Evolutionary conservation across 2,113 vertebrate species (phyloP).

Genomic region (Prunella fulvescens): DNA sequence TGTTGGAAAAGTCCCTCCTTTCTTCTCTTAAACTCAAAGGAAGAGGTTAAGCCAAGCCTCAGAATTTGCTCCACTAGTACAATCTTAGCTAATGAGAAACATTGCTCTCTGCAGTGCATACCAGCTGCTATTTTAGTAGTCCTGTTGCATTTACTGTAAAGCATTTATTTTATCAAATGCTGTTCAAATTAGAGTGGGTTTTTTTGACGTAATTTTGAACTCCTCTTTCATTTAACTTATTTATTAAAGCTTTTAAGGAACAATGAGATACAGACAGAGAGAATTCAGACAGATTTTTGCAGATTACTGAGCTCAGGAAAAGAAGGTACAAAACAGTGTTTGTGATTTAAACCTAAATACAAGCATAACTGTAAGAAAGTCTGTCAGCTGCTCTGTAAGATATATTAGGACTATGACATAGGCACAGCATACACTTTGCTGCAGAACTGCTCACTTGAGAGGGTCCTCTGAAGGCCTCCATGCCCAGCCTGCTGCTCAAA

Average conservation of each 20-base stretch:
- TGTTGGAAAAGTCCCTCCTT: background rate
- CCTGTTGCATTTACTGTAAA: background rate
- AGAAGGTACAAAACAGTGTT: background rate
- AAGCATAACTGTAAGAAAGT: background rate
- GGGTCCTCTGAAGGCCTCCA: background rate
- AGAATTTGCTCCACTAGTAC: background rate
- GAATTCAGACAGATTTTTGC: background rate
- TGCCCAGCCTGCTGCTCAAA: background rate
- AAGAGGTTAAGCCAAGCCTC: background rate
- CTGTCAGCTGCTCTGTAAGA: background rate
- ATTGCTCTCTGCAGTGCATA: background rate
- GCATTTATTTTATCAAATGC: background rate
- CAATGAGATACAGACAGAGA: background rate
- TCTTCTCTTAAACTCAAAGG: background rate
- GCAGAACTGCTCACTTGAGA: background rate
- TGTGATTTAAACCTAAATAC: background rate
- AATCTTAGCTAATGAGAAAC: background rate
- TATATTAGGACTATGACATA: background rate
- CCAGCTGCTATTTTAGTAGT: background rate
- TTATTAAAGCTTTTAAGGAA: constrained; percentile 2
- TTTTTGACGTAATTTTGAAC: background rate
- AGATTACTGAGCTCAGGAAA: background rate
- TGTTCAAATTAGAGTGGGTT: background rate
- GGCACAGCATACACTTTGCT: background rate
- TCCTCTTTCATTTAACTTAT: background rate